These are phyloP conservation scores for Alethe castanea DNA, from an alignment of 2,113 vertebrate genomes.

Conservation along the genomic window DNA sequence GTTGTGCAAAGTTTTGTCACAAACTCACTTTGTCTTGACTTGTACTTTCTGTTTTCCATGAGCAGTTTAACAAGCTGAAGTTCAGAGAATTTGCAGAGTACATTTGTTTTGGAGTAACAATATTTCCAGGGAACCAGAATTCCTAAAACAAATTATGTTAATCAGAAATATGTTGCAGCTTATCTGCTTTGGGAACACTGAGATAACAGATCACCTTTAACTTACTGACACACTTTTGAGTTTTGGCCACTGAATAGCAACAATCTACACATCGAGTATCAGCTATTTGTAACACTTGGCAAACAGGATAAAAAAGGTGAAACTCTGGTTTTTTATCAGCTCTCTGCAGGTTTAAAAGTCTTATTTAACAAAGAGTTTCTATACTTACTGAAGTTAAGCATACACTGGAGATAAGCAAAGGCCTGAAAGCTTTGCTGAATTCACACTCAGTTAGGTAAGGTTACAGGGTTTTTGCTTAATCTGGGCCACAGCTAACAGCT, in stretches of 20 bases:
- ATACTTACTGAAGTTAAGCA: constrained; percentile 19
- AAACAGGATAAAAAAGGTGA: constrained; percentile 28
- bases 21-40: background rate
- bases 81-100: background rate
- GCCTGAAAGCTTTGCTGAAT: constrained; percentile 16
- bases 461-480: constrained; percentile 7
- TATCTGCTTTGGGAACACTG: background rate
- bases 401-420: constrained; percentile 32
- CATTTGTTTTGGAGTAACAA: background rate
- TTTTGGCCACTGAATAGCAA: constrained; percentile 1
- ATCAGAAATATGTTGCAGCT: background rate
- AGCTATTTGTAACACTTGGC: background rate
- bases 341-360: background rate
- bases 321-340: constrained; percentile 20
- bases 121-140: constrained; percentile 20
- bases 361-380: constrained; percentile 48
- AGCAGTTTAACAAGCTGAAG: background rate
- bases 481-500: background rate
- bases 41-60: background rate
- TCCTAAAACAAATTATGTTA: constrained; percentile 33
- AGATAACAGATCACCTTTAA: constrained; percentile 35
- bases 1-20: constrained; percentile 1
- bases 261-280: background rate
- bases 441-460: background rate
- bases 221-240: constrained; percentile 44